These are phyloP conservation scores for Triplophysa tibetana DNA, from an alignment of 2,113 vertebrate genomes.

Conservation along the genomic window DNA sequence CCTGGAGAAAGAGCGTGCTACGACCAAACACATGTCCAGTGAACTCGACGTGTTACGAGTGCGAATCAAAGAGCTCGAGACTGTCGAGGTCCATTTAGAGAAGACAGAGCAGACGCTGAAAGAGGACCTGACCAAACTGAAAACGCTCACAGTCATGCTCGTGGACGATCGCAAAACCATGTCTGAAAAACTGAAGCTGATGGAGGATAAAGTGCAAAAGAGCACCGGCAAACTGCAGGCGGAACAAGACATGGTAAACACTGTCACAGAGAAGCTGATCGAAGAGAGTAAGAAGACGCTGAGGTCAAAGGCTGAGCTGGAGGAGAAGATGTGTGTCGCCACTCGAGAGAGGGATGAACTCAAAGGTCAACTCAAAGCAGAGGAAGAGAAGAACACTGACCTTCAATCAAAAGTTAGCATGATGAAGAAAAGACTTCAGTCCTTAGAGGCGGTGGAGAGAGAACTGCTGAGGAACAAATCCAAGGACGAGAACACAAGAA, in stretches of 20 bases:
- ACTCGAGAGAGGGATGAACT: slow-evolving; percentile 91
- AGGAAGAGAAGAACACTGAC: slow-evolving; percentile 88
- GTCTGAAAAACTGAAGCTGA: slow-evolving; percentile 90
- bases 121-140: slow-evolving; percentile 94
- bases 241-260: slow-evolving; percentile 91
- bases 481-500: slow-evolving; percentile 83
- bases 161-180: slow-evolving; percentile 92
- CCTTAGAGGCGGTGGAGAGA: slow-evolving; percentile 86
- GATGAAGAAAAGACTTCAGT: slow-evolving; percentile 90
- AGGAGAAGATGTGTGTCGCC: slow-evolving; percentile 86
- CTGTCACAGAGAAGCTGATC: slow-evolving; percentile 91
- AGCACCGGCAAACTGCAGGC: slow-evolving; percentile 86
- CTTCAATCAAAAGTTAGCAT: slow-evolving; percentile 87
- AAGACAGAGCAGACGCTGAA: slow-evolving; percentile 89
- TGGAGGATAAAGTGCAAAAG: slow-evolving; percentile 90
- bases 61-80: slow-evolving; percentile 87
- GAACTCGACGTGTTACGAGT: slow-evolving; percentile 88
- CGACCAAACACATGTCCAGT: slow-evolving; percentile 85
- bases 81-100: slow-evolving; percentile 83
- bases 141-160: slow-evolving; percentile 94
- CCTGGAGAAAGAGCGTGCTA: slow-evolving; percentile 88
- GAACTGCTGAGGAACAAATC: slow-evolving; percentile 87
- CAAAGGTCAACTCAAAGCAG: slow-evolving; percentile 83
- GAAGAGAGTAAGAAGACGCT: slow-evolving; percentile 94
- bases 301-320: slow-evolving; percentile 89